phyloP scores from a whole-genome alignment of 2,888 invertebrate species.

The Baccha elongata region DNA sequence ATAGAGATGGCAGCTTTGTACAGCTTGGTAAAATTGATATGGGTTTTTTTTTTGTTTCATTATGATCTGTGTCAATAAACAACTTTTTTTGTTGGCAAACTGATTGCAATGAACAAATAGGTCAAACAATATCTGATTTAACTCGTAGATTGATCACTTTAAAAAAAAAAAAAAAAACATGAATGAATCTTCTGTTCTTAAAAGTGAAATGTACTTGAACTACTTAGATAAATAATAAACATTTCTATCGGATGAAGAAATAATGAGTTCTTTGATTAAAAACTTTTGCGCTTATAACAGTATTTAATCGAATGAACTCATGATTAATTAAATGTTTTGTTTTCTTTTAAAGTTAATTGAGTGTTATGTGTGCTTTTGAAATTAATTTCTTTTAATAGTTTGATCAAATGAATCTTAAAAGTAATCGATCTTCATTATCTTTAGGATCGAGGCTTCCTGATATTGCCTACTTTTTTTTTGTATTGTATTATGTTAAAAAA shows the following conservation, averaged over 20 bases:
- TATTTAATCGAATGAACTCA: no score
- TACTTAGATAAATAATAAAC: background rate
- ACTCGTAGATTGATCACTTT: conserved; percentile 4
- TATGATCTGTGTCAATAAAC: conserved; percentile 4
- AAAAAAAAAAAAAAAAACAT: no score
- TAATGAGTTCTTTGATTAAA: background rate
- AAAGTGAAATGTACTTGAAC: conserved; percentile 2
- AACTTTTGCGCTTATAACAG: no score
- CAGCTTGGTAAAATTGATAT: background rate
- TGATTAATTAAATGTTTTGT: no score
- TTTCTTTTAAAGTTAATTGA: no score
- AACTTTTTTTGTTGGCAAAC: conserved; percentile 15
- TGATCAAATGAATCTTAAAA: no score
- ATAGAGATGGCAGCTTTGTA: conserved; percentile 16
- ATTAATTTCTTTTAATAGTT: no score
- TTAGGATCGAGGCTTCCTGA: no score
- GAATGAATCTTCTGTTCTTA: conserved; percentile 15
- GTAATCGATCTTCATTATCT: no score
- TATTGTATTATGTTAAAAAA: no score
- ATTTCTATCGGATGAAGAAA: background rate
- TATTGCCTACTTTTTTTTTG: no score
- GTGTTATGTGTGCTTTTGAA: no score
- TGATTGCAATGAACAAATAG: conserved; percentile 24
- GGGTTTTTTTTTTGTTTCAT: background rate
- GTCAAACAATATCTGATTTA: conserved; percentile 33